phyloP scores from a whole-genome alignment of 2,888 invertebrate genomes.

The Ichneumon xanthorius region DNA sequence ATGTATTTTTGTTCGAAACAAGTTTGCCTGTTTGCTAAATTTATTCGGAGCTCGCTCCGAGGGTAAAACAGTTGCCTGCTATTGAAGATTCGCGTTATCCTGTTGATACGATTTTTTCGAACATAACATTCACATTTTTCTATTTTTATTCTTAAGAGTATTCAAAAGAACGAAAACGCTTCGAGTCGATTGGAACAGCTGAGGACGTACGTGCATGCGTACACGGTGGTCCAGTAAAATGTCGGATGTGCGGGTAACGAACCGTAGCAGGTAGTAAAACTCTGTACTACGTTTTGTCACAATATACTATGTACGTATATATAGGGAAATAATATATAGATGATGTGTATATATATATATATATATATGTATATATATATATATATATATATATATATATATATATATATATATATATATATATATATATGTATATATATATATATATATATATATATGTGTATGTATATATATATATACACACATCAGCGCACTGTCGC shows the following conservation, averaged over 20 bases:
- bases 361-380: too few species aligned
- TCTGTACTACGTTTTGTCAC: background rate
- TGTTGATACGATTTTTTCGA: background rate
- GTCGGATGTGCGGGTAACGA: conserved; percentile 9
- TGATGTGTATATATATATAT: background rate
- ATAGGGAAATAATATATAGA: too few species aligned
- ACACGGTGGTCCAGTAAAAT: conserved; percentile 25
- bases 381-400: too few species aligned
- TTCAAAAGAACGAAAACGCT: background rate
- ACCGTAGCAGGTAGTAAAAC: background rate
- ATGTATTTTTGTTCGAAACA: background rate
- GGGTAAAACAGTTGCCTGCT: background rate
- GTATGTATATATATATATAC: too few species aligned
- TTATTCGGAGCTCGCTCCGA: background rate
- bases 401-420: too few species aligned
- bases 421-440: too few species aligned
- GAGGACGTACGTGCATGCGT: conserved; percentile 16
- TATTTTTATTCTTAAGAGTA: background rate
- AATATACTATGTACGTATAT: background rate
- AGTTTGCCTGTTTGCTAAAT: background rate
- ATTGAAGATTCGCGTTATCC: too few species aligned
- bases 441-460: too few species aligned
- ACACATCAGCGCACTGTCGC: conserved; percentile 29
- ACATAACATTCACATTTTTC: background rate
- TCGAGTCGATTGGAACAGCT: conserved; percentile 8